phyloP scores from a whole-genome alignment of 2,113 vertebrate genomes.

The Cyanistes caeruleus region DNA sequence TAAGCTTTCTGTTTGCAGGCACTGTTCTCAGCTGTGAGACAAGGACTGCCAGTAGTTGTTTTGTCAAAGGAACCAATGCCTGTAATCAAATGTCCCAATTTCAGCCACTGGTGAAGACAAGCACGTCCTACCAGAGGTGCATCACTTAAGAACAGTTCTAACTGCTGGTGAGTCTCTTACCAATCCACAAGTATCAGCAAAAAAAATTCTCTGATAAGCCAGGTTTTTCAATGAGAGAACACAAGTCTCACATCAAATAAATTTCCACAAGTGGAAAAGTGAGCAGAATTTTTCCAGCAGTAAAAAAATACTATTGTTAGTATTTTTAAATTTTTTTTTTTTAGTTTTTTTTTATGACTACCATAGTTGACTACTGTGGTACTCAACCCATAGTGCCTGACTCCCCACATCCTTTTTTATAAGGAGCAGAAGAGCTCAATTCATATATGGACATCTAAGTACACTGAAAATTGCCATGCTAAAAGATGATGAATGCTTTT shows the following conservation, averaged over 20 bases:
- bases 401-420: not conserved
- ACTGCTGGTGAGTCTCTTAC: not conserved
- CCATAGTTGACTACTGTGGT: too few species aligned
- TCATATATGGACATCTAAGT: not conserved
- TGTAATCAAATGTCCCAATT: not conserved
- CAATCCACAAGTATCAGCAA: not conserved
- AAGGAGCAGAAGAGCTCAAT: not conserved
- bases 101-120: not conserved
- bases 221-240: not conserved
- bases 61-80: rapidly evolving
- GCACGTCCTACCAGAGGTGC: not conserved
- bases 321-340: too few species aligned
- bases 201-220: not conserved
- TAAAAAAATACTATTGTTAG: not conserved
- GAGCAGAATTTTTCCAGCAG: not conserved
- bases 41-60: not conserved
- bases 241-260: not conserved
- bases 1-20: not conserved
- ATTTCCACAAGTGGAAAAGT: not conserved
- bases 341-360: too few species aligned
- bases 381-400: not conserved
- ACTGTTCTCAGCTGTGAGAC: not conserved
- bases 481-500: not conserved
- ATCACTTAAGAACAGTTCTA: not conserved
- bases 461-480: not conserved